Evolutionary conservation across 2,113 vertebrate genomes (phyloP).

Genomic region (Dunckerocampus dactyliophorus): DNA sequence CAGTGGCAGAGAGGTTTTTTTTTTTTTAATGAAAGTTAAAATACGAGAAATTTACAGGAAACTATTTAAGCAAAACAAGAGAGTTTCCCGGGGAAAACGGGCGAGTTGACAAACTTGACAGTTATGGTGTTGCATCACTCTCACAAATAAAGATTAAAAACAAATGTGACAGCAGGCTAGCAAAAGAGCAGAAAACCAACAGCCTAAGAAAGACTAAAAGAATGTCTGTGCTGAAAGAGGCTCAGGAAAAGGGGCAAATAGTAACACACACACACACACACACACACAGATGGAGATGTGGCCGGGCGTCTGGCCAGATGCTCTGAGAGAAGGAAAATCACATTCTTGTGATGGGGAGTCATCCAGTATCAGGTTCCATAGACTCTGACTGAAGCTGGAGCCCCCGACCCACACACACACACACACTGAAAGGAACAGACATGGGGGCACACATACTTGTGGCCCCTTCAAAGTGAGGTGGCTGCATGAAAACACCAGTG

Average conservation of each 20-base stretch:
- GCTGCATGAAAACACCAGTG: constrained; percentile 15
- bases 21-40: no score
- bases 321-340: constrained; percentile 84
- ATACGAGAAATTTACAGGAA: no score
- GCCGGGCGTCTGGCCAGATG: constrained; percentile 74
- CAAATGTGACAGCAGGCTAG: constrained; percentile 27
- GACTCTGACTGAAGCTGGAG: constrained; percentile 81
- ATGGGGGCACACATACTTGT: constrained; percentile 21
- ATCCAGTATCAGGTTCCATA: constrained; percentile 97
- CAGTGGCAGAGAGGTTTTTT: no score
- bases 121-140: not conserved
- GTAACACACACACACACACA: constrained; percentile 53
- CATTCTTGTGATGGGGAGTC: constrained; percentile 98
- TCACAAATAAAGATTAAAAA: constrained; percentile 12
- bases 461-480: constrained; percentile 11
- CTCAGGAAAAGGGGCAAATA: constrained; percentile 68
- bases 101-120: no score
- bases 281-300: constrained; percentile 86
- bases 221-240: constrained; percentile 61
- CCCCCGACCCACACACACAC: constrained; percentile 37
- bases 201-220: constrained; percentile 38
- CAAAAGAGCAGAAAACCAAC: constrained; percentile 33
- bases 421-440: constrained; percentile 11
- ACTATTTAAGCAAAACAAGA: no score
- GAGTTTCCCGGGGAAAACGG: no score